Conservation (phyloP, 2,113 vertebrate species). For the Lagopus leucura region DNA sequence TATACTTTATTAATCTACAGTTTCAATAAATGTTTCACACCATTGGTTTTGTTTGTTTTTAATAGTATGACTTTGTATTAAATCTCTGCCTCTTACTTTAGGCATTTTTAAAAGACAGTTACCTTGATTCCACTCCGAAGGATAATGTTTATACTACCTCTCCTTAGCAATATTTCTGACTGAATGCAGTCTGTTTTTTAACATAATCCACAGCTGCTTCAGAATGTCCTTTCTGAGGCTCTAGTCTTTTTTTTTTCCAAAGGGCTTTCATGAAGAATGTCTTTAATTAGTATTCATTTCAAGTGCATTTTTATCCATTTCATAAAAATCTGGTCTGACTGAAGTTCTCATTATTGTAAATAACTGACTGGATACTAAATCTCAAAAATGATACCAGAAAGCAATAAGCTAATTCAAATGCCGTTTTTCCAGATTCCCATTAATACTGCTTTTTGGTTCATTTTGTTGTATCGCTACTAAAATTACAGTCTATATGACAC, state of each 20-base stretch:
- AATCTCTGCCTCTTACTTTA: not conserved
- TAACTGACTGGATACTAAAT: constrained; percentile 1
- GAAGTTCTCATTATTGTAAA: constrained; percentile 13
- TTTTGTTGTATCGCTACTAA: not conserved
- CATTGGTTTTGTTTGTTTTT: not conserved
- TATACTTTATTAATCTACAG: not conserved
- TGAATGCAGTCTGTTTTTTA: constrained; percentile 6
- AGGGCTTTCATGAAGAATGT: constrained; percentile 6
- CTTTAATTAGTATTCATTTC: constrained; percentile 28
- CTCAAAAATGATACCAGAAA: not conserved
- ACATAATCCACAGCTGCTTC: constrained; percentile 43
- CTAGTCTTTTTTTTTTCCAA: constrained; percentile 15
- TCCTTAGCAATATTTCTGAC: constrained; percentile 21
- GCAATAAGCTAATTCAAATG: not conserved
- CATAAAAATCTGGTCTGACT: constrained; percentile 14
- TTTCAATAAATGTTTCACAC: not conserved
- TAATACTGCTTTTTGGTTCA: not conserved
- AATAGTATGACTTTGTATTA: not conserved
- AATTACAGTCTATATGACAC: not conserved
- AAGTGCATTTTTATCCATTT: constrained; percentile 38
- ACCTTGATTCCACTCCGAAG: constrained; percentile 9
- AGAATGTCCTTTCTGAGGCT: constrained; percentile 6
- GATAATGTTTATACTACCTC: constrained; percentile 18
- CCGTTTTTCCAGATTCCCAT: not conserved
- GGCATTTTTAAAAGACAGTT: constrained; percentile 3